Base-by-base conservation (phyloP, 2,888 invertebrate genomes). In the Caenorhabditis auriculariae region DNA sequence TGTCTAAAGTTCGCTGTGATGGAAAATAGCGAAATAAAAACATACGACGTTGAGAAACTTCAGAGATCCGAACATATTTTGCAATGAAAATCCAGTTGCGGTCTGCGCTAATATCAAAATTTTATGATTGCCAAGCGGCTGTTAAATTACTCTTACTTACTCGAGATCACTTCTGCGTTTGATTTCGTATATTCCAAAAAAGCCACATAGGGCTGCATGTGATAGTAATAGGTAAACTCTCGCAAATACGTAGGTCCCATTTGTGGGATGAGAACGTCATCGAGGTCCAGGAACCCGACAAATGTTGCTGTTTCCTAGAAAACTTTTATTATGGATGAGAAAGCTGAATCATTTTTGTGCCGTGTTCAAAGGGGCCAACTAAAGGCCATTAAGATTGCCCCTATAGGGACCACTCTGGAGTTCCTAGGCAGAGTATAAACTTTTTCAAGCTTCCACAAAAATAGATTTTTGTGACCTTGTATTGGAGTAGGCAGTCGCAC, bases 261-360 rank as follows among this genome's bases (percentile, higher is more conserved):
- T 32, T 50, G 60, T 0, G 70, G 70, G n/a, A 70, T 66, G 1
- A 70, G 41, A 24, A 70, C 60, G 45, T 70, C 70, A 39, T 70
- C 70, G 21, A 70, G 26, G 32, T 70, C 70, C 17, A 70, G 49
- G 12, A 70, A 68, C 6, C 65, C 59, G 21, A 70, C 49, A 32
- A 60, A 70, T 28, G 56, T n/a, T 17, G 68, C 66, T 2, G 60
- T 54, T 51, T 70, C 70, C 67, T 69, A 29, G 23, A 60, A 43
- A n/a, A 28, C 2, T 15, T 3, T n/a, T n/a, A n/a, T n/a, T n/a
- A n/a, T n/a, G n/a, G n/a, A n/a, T n/a, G n/a, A n/a, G n/a, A n/a
- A n/a, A n/a, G n/a, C n/a, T n/a, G n/a, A n/a, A n/a, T n/a, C n/a
- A n/a, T n/a, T n/a, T n/a, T n/a, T n/a, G n/a, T n/a, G n/a, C n/a